A percentile compares a stretch with the other conserved stretches of the same genome.
These are phyloP conservation scores for Anas georgica DNA, from an alignment of 2,797 vertebrate genomes.

Conservation along the genomic window DNA sequence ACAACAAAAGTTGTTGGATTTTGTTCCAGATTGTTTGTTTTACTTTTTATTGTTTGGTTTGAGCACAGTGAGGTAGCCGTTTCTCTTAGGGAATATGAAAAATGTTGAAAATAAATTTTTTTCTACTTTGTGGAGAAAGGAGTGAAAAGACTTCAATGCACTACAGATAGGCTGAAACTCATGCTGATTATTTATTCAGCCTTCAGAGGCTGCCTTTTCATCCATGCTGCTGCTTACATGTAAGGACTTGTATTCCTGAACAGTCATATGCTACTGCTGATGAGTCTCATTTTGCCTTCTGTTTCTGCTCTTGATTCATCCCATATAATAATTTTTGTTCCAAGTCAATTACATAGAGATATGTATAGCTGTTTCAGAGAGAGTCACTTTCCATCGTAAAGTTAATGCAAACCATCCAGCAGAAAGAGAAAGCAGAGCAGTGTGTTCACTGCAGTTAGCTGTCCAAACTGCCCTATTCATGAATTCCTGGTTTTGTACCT, in stretches of 20 bases:
- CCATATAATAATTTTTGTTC: not conserved
- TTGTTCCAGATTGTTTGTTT: conserved; percentile 32
- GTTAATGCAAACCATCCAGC: not conserved
- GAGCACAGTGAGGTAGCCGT: not conserved
- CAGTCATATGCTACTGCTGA: not conserved
- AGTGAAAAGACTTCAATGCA: not conserved
- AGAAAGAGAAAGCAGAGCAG: not conserved
- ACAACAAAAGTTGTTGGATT: conserved; percentile 9
- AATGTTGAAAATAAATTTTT: not conserved
- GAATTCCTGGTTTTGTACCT: not conserved
- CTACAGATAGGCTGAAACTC: not conserved
- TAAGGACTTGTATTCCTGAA: not conserved
- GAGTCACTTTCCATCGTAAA: not conserved
- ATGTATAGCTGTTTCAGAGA: not conserved
- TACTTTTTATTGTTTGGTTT: conserved; percentile 15
- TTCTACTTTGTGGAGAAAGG: not conserved
- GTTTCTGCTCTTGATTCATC: not conserved
- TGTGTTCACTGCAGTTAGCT: not conserved
- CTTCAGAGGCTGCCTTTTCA: not conserved
- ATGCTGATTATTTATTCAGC: not conserved
- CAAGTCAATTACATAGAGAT: not conserved
- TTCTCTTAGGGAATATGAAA: not conserved
- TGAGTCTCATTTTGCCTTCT: not conserved
- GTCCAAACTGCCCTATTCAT: not conserved
- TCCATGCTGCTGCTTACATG: not conserved